These are phyloP conservation scores for Manis javanica DNA, from an alignment of 2,797 vertebrate species.

Conservation along the genomic window DNA sequence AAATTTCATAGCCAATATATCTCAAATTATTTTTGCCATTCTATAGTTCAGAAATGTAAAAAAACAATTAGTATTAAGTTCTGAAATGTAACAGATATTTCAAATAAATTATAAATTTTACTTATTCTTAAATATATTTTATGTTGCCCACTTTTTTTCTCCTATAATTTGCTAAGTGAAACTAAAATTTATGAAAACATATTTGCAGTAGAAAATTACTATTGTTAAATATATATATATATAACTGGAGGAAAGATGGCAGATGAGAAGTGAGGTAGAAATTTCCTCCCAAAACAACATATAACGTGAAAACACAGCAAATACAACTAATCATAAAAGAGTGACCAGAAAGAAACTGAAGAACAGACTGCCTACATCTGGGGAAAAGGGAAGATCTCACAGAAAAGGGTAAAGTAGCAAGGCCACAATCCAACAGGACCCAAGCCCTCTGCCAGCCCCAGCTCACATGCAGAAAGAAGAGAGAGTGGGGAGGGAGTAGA, in stretches of 20 bases:
- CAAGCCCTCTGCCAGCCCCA: too few species aligned
- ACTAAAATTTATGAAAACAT: neutral
- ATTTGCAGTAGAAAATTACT: neutral
- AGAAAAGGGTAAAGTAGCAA: too few species aligned
- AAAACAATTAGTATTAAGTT: neutral
- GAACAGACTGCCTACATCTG: too few species aligned
- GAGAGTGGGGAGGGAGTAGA: too few species aligned
- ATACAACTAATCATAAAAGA: too few species aligned
- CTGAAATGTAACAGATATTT: neutral
- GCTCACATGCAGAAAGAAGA: too few species aligned
- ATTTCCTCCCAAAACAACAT: too few species aligned
- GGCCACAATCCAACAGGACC: too few species aligned
- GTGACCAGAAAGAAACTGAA: too few species aligned
- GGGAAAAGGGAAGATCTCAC: too few species aligned
- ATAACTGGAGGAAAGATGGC: neutral
- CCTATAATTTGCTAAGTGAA: neutral
- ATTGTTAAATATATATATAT: neutral
- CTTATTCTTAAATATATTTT: neutral
- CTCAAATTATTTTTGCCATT: neutral
- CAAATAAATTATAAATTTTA: neutral
- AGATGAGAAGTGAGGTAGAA: too few species aligned
- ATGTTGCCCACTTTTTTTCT: neutral
- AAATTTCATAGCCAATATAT: neutral
- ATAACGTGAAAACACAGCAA: too few species aligned
- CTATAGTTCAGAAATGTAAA: neutral